Conservation (phyloP, 2,797 vertebrate species). For the Mastacembelus armatus region DNA sequence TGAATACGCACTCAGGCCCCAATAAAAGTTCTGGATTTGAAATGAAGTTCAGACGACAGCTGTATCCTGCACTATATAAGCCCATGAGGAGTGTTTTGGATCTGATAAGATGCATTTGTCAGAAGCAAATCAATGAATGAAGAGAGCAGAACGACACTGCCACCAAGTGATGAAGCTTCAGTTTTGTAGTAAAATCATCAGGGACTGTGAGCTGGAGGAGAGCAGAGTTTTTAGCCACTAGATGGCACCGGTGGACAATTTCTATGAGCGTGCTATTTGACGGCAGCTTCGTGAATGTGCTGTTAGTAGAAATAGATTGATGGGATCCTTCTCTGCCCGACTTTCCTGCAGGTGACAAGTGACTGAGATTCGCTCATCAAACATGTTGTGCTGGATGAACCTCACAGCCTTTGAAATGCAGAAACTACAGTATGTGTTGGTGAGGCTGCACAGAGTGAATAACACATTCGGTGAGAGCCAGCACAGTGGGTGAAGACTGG, state of each 20-base stretch:
- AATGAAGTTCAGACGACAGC: not conserved
- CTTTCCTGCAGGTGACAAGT: not conserved
- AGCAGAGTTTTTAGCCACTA: conserved; percentile 27
- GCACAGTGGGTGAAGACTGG: conserved; percentile 35
- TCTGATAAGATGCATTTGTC: not conserved
- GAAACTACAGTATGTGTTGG: not conserved
- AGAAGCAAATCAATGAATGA: not conserved
- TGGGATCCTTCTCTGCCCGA: not conserved
- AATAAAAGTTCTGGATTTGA: not conserved
- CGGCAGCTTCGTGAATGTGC: not conserved
- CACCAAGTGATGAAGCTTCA: conserved; percentile 41
- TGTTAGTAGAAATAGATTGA: not conserved
- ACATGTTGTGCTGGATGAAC: not conserved
- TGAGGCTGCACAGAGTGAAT: conserved; percentile 3
- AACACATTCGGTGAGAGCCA: conserved; percentile 16
- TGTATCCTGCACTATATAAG: not conserved
- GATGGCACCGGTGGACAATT: conserved; percentile 45
- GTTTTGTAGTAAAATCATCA: not conserved
- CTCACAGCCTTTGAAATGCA: not conserved
- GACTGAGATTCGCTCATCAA: conserved; percentile 2
- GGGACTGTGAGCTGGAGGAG: not conserved
- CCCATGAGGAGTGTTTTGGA: not conserved
- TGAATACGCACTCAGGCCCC: not conserved
- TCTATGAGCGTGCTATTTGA: not conserved
- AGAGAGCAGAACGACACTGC: conserved; percentile 27